These are phyloP conservation scores for Metalampra italica DNA, from an alignment of 2,888 invertebrate genomes.

Conservation along the genomic window DNA sequence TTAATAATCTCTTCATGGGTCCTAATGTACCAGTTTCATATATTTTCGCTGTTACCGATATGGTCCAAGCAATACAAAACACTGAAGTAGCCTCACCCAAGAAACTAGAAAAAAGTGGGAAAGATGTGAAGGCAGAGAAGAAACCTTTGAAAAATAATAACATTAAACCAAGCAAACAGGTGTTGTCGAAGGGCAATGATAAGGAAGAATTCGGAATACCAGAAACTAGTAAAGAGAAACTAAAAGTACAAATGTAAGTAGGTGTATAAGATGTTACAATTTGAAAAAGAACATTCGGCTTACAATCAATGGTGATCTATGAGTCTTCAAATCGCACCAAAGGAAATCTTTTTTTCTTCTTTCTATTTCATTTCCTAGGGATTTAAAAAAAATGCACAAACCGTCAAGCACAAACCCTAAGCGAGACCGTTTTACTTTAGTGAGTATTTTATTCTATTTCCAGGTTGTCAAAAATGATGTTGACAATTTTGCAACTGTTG, in stretches of 20 bases:
- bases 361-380: too few relatives aligned
- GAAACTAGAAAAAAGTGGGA: slow-evolving; percentile 7
- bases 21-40: slow-evolving; percentile 27
- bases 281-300: too few relatives aligned
- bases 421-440: too few relatives aligned
- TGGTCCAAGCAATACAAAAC: slow-evolving; percentile 36
- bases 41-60: slow-evolving; percentile 48
- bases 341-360: too few relatives aligned
- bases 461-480: slow-evolving; percentile 47
- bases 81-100: slow-evolving; percentile 29
- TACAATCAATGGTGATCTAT: too few relatives aligned
- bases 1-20: slow-evolving; percentile 30
- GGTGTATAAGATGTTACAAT: background rate
- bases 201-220: slow-evolving; percentile 16
- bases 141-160: slow-evolving; percentile 29
- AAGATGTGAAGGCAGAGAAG: slow-evolving; percentile 41
- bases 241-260: slow-evolving; percentile 39
- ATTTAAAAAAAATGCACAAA: too few relatives aligned
- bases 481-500: slow-evolving; percentile 46
- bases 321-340: too few relatives aligned
- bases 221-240: slow-evolving; percentile 22
- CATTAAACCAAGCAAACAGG: slow-evolving; percentile 40
- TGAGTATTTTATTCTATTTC: slow-evolving; percentile 22
- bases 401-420: too few relatives aligned
- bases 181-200: slow-evolving; percentile 30